phyloP scores from a whole-genome alignment of 37 sponge, comb jelly and placozoan species.

The Eunapius fragilis region DNA sequence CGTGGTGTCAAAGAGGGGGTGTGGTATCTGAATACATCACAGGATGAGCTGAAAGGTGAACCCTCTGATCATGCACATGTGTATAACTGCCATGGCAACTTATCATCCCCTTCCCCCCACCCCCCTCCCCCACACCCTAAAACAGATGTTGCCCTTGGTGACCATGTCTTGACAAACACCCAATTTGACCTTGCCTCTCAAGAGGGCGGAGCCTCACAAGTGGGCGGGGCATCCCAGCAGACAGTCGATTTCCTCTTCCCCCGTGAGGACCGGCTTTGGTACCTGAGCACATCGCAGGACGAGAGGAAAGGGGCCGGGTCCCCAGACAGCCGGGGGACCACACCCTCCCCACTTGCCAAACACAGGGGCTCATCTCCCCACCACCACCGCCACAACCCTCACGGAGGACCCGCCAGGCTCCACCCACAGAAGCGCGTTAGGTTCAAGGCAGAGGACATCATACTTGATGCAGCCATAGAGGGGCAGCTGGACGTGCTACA shows the following conservation, averaged over 20 bases:
- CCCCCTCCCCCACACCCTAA: too few relatives aligned
- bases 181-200: background rate
- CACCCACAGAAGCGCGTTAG: slow-evolving; percentile 19
- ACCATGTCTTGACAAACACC: background rate
- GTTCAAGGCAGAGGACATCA: slow-evolving; percentile 59
- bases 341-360: background rate
- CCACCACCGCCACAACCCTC: background rate
- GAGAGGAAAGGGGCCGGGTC: background rate
- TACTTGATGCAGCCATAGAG: slow-evolving; percentile 84
- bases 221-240: background rate
- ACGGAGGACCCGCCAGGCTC: background rate
- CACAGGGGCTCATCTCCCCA: background rate
- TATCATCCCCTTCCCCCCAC: too few relatives aligned
- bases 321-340: background rate
- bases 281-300: background rate
- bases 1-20: background rate
- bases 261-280: background rate
- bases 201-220: background rate
- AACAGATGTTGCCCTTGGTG: background rate
- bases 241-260: background rate
- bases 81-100: too few relatives aligned
- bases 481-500: slow-evolving; percentile 73
- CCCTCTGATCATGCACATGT: too few relatives aligned
- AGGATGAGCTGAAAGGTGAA: background rate
- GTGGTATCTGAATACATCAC: background rate